Evolutionary conservation across 2,888 invertebrate species (phyloP), one percentile per base, ranked within the genome.

Genomic region (Aphodius sticticus): DNA sequence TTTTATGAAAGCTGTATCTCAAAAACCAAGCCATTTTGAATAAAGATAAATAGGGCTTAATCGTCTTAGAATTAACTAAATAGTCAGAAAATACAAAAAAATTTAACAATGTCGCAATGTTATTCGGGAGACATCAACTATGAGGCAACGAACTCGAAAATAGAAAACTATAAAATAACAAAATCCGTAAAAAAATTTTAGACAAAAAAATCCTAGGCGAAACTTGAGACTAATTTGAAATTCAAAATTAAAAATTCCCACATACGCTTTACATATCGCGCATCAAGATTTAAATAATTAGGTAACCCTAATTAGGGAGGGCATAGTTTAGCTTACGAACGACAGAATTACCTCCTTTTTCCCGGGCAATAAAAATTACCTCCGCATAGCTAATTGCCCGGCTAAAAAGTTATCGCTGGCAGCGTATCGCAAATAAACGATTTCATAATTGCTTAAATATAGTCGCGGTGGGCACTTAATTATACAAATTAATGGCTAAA

Each of bases 391-490:
- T 53, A 53, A 53, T 53, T 53, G 53, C 53, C 53, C 53, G 12
- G 53, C 53, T 53, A 53, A 53, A 26, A 53, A 53, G 9, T 53
- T 53, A 53, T 53, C 53, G 53, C 53, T 53, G 53, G 9, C 53
- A 12, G 53, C 53, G 53, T 2, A 53, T 53, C 53, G 53, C 53
- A 53, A 53, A 53, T 53, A 53, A 53, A 53, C 53, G 53, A 53
- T 53, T 53, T 53, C 53, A 53, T 53, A 53, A 53, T 53, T 53
- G 53, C 53, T 53, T 53, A 53, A 53, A 53, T 53, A 53, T 53
- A 53, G 53, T 53, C 53, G 53, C 53, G 53, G 53, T 53, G 53
- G 53, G 9, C 53, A 53, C 53, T 53, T 53, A 53, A 53, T 53
- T 53, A 53, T 53, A 53, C 53, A 53, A 53, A 53, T 53, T 53